Evolutionary conservation across 2,113 vertebrate genomes (phyloP).

Genomic region (Notarius lentiginosus): DNA sequence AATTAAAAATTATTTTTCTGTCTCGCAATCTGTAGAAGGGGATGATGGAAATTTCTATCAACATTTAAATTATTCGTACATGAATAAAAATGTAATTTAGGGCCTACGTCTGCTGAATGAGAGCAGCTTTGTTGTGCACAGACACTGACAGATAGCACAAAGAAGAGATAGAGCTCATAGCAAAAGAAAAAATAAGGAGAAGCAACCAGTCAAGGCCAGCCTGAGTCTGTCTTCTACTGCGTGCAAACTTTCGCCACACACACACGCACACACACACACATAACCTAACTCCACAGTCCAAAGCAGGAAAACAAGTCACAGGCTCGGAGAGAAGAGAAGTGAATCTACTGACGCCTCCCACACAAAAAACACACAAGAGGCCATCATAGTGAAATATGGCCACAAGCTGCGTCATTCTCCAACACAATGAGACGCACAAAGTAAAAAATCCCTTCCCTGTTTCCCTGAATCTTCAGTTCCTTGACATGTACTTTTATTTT

Average conservation of each 20-base stretch:
- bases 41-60: not conserved
- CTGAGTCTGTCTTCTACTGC: conserved; percentile 30
- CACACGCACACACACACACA: not conserved
- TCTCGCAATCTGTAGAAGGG: not conserved
- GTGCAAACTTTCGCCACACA: conserved; percentile 12
- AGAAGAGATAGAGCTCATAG: conserved; percentile 26
- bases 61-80: not conserved
- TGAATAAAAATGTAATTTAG: not conserved
- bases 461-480: not conserved
- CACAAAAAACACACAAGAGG: conserved; percentile 20
- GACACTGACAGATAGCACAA: conserved; percentile 11
- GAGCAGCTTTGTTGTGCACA: not conserved
- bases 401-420: conserved; percentile 35
- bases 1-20: not conserved
- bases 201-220: conserved; percentile 25
- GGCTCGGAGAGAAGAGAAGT: conserved; percentile 42
- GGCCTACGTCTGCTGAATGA: not conserved
- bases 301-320: conserved; percentile 38
- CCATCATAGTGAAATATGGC: conserved; percentile 29
- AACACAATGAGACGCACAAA: conserved; percentile 14
- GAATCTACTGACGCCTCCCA: conserved; percentile 44
- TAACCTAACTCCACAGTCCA: not conserved
- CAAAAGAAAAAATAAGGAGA: conserved; percentile 18
- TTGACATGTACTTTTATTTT: not conserved
- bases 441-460: not conserved